A percentile compares a stretch with the other conserved stretches of the same genome.
Conservation (phyloP, 2,888 invertebrate species). For the Fabriciana adippe region DNA sequence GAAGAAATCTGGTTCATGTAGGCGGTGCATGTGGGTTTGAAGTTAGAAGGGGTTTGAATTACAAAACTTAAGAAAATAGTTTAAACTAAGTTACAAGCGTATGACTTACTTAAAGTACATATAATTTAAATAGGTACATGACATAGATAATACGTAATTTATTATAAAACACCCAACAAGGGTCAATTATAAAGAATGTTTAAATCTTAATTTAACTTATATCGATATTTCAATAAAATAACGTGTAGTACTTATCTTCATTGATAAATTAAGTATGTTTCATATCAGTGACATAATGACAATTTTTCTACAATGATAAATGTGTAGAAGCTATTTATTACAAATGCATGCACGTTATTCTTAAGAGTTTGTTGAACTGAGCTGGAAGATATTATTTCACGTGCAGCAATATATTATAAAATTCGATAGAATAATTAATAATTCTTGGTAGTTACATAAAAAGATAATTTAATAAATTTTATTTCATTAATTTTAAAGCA, state of each 20-base stretch:
- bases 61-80: slow-evolving; percentile 22
- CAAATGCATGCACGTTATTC: slow-evolving; percentile 17
- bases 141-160: not conserved
- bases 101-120: not conserved
- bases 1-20: slow-evolving; percentile 63
- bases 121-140: not conserved
- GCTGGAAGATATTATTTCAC: slow-evolving; percentile 10
- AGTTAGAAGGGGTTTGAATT: slow-evolving; percentile 23
- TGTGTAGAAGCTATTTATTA: slow-evolving; percentile 6
- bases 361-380: slow-evolving; percentile 25
- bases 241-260: not conserved
- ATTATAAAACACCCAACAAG: too few relatives aligned
- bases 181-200: too few relatives aligned
- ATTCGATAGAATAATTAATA: not conserved
- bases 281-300: slow-evolving; percentile 8
- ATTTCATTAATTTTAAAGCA: not conserved
- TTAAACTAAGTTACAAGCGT: not conserved
- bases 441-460: not conserved
- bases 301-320: slow-evolving; percentile 24
- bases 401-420: not conserved
- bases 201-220: too few relatives aligned
- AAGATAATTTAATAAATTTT: not conserved
- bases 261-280: not conserved
- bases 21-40: slow-evolving; percentile 54
- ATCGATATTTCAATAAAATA: not conserved